These are phyloP conservation scores for Sebastes oblongus DNA, from an alignment of 2,797 vertebrate species.

Conservation along the genomic window DNA sequence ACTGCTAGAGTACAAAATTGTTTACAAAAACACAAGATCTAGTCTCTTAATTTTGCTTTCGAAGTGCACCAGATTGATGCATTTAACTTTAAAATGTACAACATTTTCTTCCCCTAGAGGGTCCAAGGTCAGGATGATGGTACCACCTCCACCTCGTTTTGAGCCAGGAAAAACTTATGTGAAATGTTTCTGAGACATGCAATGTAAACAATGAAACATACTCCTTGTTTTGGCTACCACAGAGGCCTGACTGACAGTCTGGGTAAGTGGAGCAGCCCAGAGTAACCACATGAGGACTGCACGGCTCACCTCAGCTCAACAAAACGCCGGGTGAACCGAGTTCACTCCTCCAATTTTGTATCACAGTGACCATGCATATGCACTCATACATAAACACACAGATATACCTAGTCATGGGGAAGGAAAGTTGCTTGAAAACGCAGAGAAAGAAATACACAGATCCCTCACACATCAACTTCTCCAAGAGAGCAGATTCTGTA, in stretches of 20 bases:
- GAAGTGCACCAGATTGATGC: too few relatives aligned
- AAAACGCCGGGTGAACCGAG: constrained; percentile 16
- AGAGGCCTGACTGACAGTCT: constrained; percentile 21
- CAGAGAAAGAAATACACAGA: constrained; percentile 12
- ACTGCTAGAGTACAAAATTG: too few relatives aligned
- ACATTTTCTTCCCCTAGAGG: too few relatives aligned
- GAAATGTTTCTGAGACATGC: constrained; percentile 18
- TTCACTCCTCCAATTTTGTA: constrained; percentile 34
- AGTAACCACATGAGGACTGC: constrained; percentile 44
- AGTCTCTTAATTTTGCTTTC: too few relatives aligned
- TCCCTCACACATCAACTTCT: background rate
- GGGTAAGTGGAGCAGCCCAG: constrained; percentile 5
- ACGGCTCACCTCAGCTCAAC: constrained; percentile 43
- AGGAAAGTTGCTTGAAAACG: constrained; percentile 21
- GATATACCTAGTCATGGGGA: constrained; percentile 5
- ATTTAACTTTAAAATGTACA: too few relatives aligned
- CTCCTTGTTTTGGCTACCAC: constrained; percentile 22
- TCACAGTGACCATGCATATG: constrained; percentile 19
- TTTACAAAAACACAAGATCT: too few relatives aligned
- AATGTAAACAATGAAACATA: constrained; percentile 9
- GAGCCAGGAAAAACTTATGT: too few relatives aligned
- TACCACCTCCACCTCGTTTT: too few relatives aligned
- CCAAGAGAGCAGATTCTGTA: constrained; percentile 15
- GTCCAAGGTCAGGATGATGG: too few relatives aligned
- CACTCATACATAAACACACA: constrained; percentile 35